Evolutionary conservation across 1,140 invertebrate genomes (phyloP), one percentile per base, ranked within the genome.

Genomic region (Chymomyza costata): DNA sequence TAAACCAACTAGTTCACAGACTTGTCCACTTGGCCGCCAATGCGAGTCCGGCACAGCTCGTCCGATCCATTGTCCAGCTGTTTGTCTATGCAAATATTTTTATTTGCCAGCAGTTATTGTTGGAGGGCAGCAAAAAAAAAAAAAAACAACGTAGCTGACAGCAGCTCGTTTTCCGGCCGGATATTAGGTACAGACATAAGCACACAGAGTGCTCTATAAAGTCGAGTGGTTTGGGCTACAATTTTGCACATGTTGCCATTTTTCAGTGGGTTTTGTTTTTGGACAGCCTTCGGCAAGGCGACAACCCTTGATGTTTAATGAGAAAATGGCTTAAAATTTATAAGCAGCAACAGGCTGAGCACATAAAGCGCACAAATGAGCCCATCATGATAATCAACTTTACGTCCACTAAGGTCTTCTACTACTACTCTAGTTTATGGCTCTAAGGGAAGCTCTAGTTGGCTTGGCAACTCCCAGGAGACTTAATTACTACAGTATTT

Each of bases 41-140:
- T n/a, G n/a, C n/a, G n/a, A n/a, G n/a, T n/a, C n/a, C n/a, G n/a
- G n/a, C n/a, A n/a, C n/a, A n/a, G 25, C 14, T 30, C 40, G 58
- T 49, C 44, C 44, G 61, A 55, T 67, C 58, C 71, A 71, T 78
- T 71, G 73, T 66, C 68, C 54, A 54, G 41, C 41, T 48, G 40
- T 67, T 56, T 69, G 71, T 78, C 71, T 78, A 78, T 78, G 71
- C 73, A 78, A 78, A 78, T 78, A 78, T 78, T 78, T 78, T 78
- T 78, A 80, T 78, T 78, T 80, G 63, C 58, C 55, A 53, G 55
- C 46, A 51, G 52, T 65, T 65, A 65, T 64, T 63, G 62, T 54
- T 70, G 52, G 21, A 45, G 52, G 31, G 30, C 48, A 43, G 50
- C 38, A 31, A 64, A 63, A 64, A 56, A 44, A 31, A n/a, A n/a